Evolutionary conservation across 2,797 vertebrate genomes (phyloP), one percentile per base, ranked within the genome.

Genomic region (Glossophaga mutica): DNA sequence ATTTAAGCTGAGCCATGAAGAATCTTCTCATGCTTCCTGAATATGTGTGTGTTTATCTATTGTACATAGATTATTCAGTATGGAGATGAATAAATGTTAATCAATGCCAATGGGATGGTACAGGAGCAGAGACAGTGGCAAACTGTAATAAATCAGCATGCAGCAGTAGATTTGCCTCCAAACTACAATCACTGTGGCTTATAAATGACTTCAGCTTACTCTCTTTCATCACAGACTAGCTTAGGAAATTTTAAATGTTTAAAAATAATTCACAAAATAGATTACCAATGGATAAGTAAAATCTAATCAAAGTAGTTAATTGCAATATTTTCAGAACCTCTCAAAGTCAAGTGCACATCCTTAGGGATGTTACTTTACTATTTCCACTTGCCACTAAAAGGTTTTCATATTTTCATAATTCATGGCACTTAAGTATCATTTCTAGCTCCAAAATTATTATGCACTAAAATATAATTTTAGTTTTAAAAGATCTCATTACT

Each of bases 391-490:
- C 59, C 26, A 76, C 52, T 52, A 74, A 67, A 37, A 86, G 65
- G 26, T 81, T 91, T 91, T 50, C 37, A 32, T 59, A 85, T 68
- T 94, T 90, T 85, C 57, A 55, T 88, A 94, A 96, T 87, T 77
- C 11, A 32, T 34, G 26, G 18, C 42, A 90, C 29, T 85, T 76
- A 83, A 78, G 14, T 65, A 90, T 79, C 57, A 93, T 93, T 95
- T 96, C 44, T 82, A 86, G 50, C 18, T 68, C 42, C 29, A 46
- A 90, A 88, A 92, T 83, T 77, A 93, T 89, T 90, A 92, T 79
- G 88, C 37, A 79, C 52, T 93, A 83, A 96, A 95, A 89, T 62
- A 68, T 57, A 52, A 90, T 87, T 90, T 95, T 57, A 79, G 39
- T 87, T 94, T 95, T 76, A 59, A 94, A 81, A 94, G 9, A 73